Evolutionary conservation across 2,797 vertebrate genomes (phyloP), one percentile per base, ranked within the genome.

Genomic region (Oreonectes daqikongensis): DNA sequence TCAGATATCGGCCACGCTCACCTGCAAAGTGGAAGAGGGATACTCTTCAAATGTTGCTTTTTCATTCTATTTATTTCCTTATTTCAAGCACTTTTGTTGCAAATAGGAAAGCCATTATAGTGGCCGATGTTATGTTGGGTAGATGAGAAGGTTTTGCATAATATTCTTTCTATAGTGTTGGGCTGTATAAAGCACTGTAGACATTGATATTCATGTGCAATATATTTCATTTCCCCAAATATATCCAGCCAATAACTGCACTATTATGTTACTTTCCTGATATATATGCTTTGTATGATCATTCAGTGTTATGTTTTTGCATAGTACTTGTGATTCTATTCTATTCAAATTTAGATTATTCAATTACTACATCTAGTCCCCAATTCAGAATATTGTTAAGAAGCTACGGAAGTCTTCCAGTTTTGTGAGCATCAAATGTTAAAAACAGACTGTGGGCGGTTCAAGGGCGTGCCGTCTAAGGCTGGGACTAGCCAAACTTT

Each of bases 1-100:
- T 78, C 72, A 61, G 59, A 64, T 71, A 64, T 74, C 53, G n/a
- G 64, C 57, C 18, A 38, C 40, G 46, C 26, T 60, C 32, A 18
- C 14, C 65, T 63, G 59, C 48, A 69, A 70, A 63, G 60, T 30
- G 24, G 44, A 77, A 72, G 22, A 63, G 38, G 32, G 38, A 64
- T 40, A 30, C 59, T 24, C 12, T 75, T 79, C 17, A 26, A 52
- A 61, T 50, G 55, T 48, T 44, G 66, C 67, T 24, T 57, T 77
- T 81, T 70, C 46, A 67, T 28, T 60, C 22, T 48, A 20, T 67
- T 75, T 3, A 5, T 67, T 65, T 24, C 50, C 15, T 14, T 5
- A 11, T 20, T 57, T 52, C 17, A 28, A 42, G 69, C 38, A 44
- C 17, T 30, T 32, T 30, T 66, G 35, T 55, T 26, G 42, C 46